Evolutionary conservation across 2,888 invertebrate genomes (phyloP).

Genomic region (Coenonympha glycerion): DNA sequence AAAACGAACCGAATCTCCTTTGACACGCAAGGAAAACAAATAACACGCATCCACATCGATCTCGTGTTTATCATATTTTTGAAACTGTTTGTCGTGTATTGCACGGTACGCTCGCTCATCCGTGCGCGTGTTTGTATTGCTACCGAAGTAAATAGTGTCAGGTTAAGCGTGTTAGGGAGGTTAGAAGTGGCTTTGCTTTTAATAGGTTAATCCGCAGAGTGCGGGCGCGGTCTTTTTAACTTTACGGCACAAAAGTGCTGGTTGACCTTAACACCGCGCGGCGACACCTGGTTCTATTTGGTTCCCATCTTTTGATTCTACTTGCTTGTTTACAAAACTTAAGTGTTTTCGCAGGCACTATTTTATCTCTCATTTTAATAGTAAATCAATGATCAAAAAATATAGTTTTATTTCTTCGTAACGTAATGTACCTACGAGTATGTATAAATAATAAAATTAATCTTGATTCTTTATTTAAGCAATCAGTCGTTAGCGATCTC

Average conservation of each 20-base stretch:
- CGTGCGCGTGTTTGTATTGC: slow-evolving; percentile 40
- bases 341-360: neutral
- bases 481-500: too few relatives aligned
- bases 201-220: slow-evolving; percentile 51
- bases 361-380: neutral
- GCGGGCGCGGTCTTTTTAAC: slow-evolving; percentile 62
- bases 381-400: neutral
- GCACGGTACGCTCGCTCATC: neutral
- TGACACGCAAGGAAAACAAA: slow-evolving; percentile 59
- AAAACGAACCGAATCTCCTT: slow-evolving; percentile 60
- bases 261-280: slow-evolving; percentile 59
- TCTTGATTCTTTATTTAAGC: too few relatives aligned
- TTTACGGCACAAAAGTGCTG: slow-evolving; percentile 53
- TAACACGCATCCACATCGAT: slow-evolving; percentile 57
- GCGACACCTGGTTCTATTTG: slow-evolving; percentile 25
- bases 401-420: too few relatives aligned
- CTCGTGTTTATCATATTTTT: slow-evolving; percentile 50
- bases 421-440: too few relatives aligned
- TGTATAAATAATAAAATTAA: too few relatives aligned
- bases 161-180: slow-evolving; percentile 36
- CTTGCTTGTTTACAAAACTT: slow-evolving; percentile 23
- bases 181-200: slow-evolving; percentile 47
- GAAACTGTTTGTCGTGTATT: slow-evolving; percentile 30
- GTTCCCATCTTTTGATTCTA: slow-evolving; percentile 7
- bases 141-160: slow-evolving; percentile 43